Evolutionary conservation across 1,140 invertebrate species (phyloP).

Genomic region (Lucilia cuprina): DNA sequence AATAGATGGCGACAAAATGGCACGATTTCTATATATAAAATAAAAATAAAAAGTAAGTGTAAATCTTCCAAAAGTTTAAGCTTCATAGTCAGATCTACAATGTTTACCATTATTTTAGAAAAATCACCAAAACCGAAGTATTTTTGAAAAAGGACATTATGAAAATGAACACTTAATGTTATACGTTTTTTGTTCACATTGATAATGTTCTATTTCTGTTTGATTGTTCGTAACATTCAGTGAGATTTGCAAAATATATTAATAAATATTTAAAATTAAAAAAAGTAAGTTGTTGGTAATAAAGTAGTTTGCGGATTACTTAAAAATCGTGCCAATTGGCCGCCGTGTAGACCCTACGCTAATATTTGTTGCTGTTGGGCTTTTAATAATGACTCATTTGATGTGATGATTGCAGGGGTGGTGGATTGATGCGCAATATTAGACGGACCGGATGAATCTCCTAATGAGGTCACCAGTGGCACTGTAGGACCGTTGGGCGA

Average conservation of each 20-base stretch:
- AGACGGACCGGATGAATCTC: background rate
- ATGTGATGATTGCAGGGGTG: constrained; percentile 40
- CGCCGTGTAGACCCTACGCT: constrained; percentile 60
- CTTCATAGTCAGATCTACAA: background rate
- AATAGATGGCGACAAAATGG: constrained; percentile 18
- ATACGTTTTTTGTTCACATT: background rate
- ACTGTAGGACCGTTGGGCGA: constrained; percentile 56
- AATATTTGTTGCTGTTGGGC: constrained; percentile 38
- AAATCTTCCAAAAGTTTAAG: background rate
- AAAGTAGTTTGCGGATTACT: constrained; percentile 55
- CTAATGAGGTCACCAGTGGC: constrained; percentile 47
- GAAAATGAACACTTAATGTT: background rate
- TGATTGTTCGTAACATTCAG: background rate
- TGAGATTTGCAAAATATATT: background rate
- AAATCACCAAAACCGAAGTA: background rate
- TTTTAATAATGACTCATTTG: constrained; percentile 47
- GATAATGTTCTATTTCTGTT: background rate
- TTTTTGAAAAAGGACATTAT: background rate
- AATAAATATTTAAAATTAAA: constrained; percentile 41
- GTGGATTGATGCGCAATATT: background rate
- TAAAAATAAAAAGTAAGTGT: background rate
- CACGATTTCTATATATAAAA: background rate
- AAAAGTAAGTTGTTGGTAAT: constrained; percentile 60
- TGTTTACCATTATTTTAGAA: background rate
- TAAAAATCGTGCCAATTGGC: constrained; percentile 62